These are phyloP conservation scores for Rhynchotus rufescens DNA, from an alignment of 2,797 vertebrate species.

Conservation along the genomic window DNA sequence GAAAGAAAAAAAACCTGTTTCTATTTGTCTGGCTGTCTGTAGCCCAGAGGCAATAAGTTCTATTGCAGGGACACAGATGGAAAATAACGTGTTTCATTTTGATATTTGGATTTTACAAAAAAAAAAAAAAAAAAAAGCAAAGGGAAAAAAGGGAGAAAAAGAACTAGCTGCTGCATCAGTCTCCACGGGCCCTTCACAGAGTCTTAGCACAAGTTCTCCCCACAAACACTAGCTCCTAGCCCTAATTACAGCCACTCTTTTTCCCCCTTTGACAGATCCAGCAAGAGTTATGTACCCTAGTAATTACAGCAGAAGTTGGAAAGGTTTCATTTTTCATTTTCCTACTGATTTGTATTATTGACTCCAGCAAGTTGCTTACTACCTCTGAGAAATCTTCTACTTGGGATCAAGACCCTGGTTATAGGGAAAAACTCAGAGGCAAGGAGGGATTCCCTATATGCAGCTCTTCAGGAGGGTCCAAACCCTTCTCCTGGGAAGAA, in stretches of 20 bases:
- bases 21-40: slow-evolving; percentile 42
- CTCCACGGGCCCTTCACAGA: not conserved
- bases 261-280: not conserved
- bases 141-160: not conserved
- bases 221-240: not conserved
- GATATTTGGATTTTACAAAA: slow-evolving; percentile 5
- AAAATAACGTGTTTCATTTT: slow-evolving; percentile 36
- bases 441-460: not conserved
- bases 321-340: not conserved
- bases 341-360: not conserved
- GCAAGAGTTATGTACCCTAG: not conserved
- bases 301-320: not conserved
- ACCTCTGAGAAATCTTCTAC: not conserved
- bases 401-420: not conserved
- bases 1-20: not conserved
- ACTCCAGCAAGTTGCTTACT: not conserved
- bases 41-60: slow-evolving; percentile 11
- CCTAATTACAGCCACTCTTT: not conserved
- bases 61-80: slow-evolving; percentile 16
- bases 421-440: not conserved
- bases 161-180: slow-evolving; percentile 1
- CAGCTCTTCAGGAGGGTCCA: not conserved
- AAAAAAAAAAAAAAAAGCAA: not conserved
- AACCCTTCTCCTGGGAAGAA: not conserved
- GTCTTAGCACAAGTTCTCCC: not conserved